Conservation (phyloP, 2,797 vertebrate species). For the Aplochiton taeniatus region DNA sequence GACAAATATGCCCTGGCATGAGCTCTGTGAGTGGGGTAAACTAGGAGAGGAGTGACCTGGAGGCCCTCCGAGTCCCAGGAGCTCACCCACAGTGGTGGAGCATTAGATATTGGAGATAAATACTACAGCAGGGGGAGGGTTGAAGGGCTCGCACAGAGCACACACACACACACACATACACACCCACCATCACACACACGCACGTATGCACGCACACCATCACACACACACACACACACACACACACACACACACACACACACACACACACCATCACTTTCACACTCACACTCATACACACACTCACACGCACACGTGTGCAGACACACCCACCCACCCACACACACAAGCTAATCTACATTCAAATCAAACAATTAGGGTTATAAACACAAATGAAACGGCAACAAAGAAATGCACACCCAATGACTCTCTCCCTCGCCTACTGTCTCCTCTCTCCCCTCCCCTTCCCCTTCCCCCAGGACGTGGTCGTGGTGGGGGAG, state of each 20-base stretch:
- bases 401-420: too few relatives aligned
- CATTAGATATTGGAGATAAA: background rate
- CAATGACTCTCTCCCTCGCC: background rate
- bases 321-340: constrained; percentile 2
- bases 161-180: background rate
- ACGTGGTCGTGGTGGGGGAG: constrained; percentile 93
- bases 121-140: too few relatives aligned
- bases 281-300: constrained; percentile 42
- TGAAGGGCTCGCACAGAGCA: background rate
- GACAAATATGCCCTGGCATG: constrained; percentile 48
- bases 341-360: constrained; percentile 20
- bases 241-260: background rate
- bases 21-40: constrained; percentile 54
- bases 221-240: constrained; percentile 1
- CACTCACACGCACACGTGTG: too few relatives aligned
- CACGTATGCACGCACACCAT: background rate
- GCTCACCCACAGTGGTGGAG: background rate
- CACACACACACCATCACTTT: constrained; percentile 11
- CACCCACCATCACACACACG: background rate
- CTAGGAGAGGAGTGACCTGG: constrained; percentile 26
- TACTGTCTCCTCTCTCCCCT: background rate
- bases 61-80: too few relatives aligned
- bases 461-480: constrained; percentile 69
- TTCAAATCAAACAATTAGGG: too few relatives aligned
- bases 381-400: too few relatives aligned